Percentiles rank a stretch among this genome's conserved stretches.
Evolutionary conservation across 2,797 vertebrate species (phyloP).

Genomic region (Macropodus opercularis): DNA sequence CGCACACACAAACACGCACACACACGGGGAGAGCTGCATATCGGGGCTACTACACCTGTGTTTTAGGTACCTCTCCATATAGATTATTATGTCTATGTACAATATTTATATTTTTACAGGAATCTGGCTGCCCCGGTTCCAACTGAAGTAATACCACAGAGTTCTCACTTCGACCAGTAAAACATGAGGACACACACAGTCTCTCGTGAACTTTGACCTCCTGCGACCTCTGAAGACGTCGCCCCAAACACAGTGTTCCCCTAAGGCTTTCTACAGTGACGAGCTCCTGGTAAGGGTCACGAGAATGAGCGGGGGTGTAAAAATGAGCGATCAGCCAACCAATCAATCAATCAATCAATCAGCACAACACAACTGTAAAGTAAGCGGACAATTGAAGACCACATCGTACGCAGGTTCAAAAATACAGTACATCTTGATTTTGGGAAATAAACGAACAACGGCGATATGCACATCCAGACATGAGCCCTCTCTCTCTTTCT

Average conservation of each 20-base stretch:
- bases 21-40: slow-evolving; percentile 75
- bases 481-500: slow-evolving; percentile 56
- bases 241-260: slow-evolving; percentile 66
- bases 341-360: slow-evolving; percentile 24
- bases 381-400: slow-evolving; percentile 59
- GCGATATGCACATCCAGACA: slow-evolving; percentile 65
- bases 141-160: slow-evolving; percentile 53
- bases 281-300: slow-evolving; percentile 49
- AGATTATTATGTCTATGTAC: slow-evolving; percentile 84
- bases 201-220: slow-evolving; percentile 21
- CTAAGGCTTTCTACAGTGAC: slow-evolving; percentile 67
- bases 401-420: slow-evolving; percentile 70
- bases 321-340: slow-evolving; percentile 22
- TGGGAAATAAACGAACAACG: slow-evolving; percentile 65
- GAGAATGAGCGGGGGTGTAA: slow-evolving; percentile 37
- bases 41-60: slow-evolving; percentile 76
- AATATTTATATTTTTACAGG: slow-evolving; percentile 82
- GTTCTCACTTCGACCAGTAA: slow-evolving; percentile 36
- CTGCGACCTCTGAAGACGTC: slow-evolving; percentile 18
- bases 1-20: slow-evolving; percentile 40
- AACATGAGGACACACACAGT: slow-evolving; percentile 45
- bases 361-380: slow-evolving; percentile 61
- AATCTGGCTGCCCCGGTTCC: slow-evolving; percentile 65
- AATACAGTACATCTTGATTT: slow-evolving; percentile 79
- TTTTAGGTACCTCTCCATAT: slow-evolving; percentile 78